Percentiles rank a stretch among this genome's conserved stretches.
Evolutionary conservation across 2,113 vertebrate genomes (phyloP).

Genomic region (Amblyornis subalaris): DNA sequence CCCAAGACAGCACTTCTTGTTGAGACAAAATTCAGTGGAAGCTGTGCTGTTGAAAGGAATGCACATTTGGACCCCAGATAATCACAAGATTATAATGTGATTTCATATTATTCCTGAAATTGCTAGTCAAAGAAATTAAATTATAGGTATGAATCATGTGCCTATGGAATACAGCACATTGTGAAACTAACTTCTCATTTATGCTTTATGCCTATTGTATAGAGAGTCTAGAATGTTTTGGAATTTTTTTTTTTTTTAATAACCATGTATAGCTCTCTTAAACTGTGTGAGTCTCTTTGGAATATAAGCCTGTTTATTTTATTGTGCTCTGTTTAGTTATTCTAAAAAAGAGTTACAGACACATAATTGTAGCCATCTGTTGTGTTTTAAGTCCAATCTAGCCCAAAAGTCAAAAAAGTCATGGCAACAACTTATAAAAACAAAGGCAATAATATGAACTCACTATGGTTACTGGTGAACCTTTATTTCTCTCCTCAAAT

Average conservation of each 20-base stretch:
- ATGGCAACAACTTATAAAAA: constrained; percentile 76
- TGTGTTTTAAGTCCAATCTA: constrained; percentile 73
- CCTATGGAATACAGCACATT: neutral
- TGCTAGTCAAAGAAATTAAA: constrained; percentile 24
- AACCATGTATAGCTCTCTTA: constrained; percentile 35
- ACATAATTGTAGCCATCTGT: constrained; percentile 77
- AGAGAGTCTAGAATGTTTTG: neutral
- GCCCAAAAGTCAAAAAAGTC: constrained; percentile 72
- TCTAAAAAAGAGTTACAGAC: constrained; percentile 66
- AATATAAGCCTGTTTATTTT: constrained; percentile 75
- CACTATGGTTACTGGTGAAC: constrained; percentile 75
- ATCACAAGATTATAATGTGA: neutral
- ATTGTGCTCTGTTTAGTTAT: constrained; percentile 75
- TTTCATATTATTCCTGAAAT: neutral
- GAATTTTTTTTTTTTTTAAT: constrained; percentile 35
- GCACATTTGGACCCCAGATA: neutral
- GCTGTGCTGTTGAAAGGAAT: neutral
- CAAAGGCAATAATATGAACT: constrained; percentile 74
- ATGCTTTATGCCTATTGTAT: neutral
- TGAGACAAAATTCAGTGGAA: neutral
- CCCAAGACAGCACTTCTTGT: neutral
- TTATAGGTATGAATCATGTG: neutral
- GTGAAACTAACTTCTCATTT: neutral
- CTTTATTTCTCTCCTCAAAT: constrained; percentile 69
- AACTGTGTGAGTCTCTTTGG: constrained; percentile 63